Evolutionary conservation across 2,113 vertebrate species (phyloP).

Genomic region (Perccottus glenii): DNA sequence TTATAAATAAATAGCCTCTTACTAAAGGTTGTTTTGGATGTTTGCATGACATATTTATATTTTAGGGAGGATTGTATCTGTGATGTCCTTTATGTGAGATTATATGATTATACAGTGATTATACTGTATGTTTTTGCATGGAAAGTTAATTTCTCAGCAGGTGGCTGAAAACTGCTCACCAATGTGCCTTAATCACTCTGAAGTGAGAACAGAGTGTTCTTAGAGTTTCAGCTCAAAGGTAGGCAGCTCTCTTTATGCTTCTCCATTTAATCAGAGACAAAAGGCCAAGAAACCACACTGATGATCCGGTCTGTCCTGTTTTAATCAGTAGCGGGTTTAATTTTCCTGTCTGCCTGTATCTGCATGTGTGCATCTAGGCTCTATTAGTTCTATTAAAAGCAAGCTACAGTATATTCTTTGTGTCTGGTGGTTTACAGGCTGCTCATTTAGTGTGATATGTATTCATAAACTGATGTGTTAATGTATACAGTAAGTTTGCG

Average conservation of each 20-base stretch:
- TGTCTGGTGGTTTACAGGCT: neutral
- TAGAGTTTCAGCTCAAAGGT: conserved; percentile 16
- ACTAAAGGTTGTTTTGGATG: neutral
- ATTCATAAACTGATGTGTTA: conserved; percentile 31
- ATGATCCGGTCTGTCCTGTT: conserved; percentile 52
- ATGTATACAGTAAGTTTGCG: conserved; percentile 42
- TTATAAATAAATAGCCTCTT: neutral
- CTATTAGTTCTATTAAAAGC: conserved; percentile 34
- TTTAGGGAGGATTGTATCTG: neutral
- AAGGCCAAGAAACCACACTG: conserved; percentile 57
- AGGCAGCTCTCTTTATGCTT: conserved; percentile 26
- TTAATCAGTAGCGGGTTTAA: conserved; percentile 62
- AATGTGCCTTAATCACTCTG: conserved; percentile 11
- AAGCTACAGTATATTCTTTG: conserved; percentile 23
- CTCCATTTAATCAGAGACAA: conserved; percentile 57
- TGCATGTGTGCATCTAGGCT: neutral
- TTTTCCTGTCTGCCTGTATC: conserved; percentile 28
- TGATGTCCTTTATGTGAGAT: neutral
- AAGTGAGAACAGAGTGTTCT: conserved; percentile 41
- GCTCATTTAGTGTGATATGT: conserved; percentile 2
- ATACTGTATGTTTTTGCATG: conserved; percentile 1
- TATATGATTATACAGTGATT: neutral
- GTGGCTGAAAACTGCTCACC: conserved; percentile 8
- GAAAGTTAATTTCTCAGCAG: conserved; percentile 24
- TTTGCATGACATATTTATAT: neutral